A percentile compares a stretch with the other conserved stretches of the same genome.
These are phyloP conservation scores for Phylloscopus collybita DNA, from an alignment of 2,797 vertebrate species.

Conservation along the genomic window DNA sequence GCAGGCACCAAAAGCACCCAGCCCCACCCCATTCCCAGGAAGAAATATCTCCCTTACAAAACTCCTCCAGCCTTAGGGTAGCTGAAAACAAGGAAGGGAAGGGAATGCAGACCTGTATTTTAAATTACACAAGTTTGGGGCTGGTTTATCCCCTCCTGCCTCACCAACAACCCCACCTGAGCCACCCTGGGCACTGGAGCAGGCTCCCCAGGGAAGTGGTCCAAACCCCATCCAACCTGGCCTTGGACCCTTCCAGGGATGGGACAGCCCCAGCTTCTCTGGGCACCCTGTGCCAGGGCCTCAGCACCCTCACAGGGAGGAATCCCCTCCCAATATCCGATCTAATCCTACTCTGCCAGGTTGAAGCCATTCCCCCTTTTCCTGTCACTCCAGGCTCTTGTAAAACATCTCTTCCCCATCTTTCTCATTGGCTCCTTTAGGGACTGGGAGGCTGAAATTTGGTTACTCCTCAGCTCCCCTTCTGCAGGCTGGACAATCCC, in stretches of 20 bases:
- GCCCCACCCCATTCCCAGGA: background rate
- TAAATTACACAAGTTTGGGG: background rate
- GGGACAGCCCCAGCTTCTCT: background rate
- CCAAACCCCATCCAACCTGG: fast-evolving
- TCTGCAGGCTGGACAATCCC: background rate
- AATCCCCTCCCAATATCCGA: background rate
- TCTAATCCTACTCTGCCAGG: background rate
- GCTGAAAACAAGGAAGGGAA: background rate
- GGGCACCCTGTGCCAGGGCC: background rate
- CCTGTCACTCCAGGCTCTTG: background rate
- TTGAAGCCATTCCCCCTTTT: background rate
- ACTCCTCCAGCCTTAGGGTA: background rate
- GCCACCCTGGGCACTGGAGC: too few relatives aligned
- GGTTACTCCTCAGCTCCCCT: background rate
- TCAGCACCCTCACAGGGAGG: fast-evolving
- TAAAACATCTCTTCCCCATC: background rate
- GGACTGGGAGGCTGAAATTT: background rate
- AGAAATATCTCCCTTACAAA: background rate
- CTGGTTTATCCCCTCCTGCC: background rate
- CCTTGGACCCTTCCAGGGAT: background rate
- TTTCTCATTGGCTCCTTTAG: background rate
- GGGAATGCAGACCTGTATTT: background rate
- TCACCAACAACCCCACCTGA: background rate
- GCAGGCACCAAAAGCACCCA: background rate
- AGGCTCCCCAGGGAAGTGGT: too few relatives aligned